phyloP scores from a whole-genome alignment of 35 echinoderm and acorn worm genomes.

The Lytechinus variegatus region DNA sequence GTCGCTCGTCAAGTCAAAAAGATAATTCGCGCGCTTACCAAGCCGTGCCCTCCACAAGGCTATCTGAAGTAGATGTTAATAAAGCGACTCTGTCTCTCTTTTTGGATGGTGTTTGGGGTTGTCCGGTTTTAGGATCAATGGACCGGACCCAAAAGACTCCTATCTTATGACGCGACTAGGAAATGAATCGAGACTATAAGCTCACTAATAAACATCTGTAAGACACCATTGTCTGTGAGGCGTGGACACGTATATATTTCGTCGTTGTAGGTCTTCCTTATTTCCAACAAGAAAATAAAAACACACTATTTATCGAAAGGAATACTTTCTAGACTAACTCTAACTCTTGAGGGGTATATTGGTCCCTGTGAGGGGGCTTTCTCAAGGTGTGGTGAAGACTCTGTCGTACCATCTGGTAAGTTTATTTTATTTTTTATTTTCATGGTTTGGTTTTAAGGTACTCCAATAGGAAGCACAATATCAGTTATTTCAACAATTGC shows the following conservation, averaged over 20 bases:
- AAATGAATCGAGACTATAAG: neutral
- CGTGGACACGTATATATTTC: neutral
- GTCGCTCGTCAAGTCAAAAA: neutral
- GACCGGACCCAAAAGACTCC: neutral
- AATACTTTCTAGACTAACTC: neutral
- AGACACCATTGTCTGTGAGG: neutral
- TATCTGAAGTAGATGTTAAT: neutral
- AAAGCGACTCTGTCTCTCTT: neutral
- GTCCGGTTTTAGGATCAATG: neutral
- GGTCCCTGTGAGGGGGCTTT: neutral
- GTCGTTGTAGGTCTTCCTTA: neutral
- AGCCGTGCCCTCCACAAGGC: neutral
- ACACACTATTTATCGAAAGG: neutral
- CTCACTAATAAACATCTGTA: neutral
- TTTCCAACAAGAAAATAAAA: neutral
- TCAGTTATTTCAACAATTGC: too few species aligned
- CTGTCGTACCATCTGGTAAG: neutral
- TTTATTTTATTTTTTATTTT: neutral
- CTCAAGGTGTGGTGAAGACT: neutral
- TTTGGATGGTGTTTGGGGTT: neutral
- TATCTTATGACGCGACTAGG: neutral
- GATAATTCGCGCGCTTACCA: conserved; percentile 2
- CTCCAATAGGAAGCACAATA: too few species aligned
- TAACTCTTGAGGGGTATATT: neutral
- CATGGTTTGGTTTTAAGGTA: neutral